Base-by-base conservation (phyloP, 53 echinoderm and acorn worm species). In the Patiria pectinifera region DNA sequence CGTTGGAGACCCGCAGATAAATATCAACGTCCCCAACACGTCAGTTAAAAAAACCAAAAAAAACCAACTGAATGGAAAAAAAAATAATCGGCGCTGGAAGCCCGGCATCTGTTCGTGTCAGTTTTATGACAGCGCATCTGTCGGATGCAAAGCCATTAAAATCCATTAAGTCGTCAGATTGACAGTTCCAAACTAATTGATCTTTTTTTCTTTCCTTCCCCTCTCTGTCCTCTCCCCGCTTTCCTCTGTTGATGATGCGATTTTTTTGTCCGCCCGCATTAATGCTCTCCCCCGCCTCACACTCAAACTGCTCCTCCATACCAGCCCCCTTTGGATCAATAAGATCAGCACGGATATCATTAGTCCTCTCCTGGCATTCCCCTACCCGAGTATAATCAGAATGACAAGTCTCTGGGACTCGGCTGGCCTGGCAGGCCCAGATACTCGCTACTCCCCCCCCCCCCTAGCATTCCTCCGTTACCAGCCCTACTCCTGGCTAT, bases 101-200 rank as follows among this genome's bases (percentile, higher is more conserved):
- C 78, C 49, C 2, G 12, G 76, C 87, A 87, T 87, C 71, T 87
- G 87, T 86, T 86, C 76, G 11, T 87, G 87, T 87, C 86, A 86
- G 71, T 86, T 86, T 86, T 71, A 86, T 49, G 75, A 87, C 78
- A 25, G 77, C 46, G 62, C 87, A 87, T 87, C 77, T 87, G 87
- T 76, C 24, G 43, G 76, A 78, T 35, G 23, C 62, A 59, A 46
- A 77, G 87, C 87, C 78, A 78, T 87, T 87, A 87, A 76, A 87
- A 87, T 87, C 87, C 87, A 87, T 87, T 87, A 87, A 76, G 62
- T 77, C 44, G 6, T 87, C 61, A 87, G 87, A 87, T 87, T 87
- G 87, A 87, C 87, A 87, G 87, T 61, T 87, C 77, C 26, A 77
- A 87, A 87, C 60, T 87, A 87, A 87, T 87, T 87, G 87, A 87